Conservation (phyloP, 2,113 vertebrate species). For the cattle (Bos taurus) region DNA sequence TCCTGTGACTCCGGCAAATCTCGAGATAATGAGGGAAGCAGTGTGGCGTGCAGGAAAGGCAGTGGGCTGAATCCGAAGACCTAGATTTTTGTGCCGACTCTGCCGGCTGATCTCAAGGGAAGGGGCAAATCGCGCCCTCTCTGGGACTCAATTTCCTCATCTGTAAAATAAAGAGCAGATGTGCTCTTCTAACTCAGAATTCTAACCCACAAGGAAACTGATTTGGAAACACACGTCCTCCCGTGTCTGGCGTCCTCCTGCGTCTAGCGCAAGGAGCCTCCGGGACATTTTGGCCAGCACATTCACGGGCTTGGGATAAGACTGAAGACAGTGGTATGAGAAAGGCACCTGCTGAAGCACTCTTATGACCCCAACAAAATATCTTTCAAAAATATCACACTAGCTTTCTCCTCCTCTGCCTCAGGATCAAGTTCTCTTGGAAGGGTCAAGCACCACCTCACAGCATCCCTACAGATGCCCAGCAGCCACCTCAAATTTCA, state of each 20-base stretch:
- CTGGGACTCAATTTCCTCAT: conserved; percentile 47
- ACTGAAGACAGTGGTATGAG: background rate
- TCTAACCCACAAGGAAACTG: background rate
- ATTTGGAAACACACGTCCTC: background rate
- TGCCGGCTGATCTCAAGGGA: conserved; percentile 23
- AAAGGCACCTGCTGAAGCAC: background rate
- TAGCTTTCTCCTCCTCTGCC: background rate
- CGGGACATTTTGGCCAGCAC: background rate
- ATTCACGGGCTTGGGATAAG: background rate
- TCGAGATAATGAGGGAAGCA: conserved; percentile 32
- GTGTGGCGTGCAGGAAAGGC: background rate
- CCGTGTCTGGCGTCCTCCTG: background rate
- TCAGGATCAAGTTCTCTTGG: background rate
- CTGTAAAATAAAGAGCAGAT: conserved; percentile 57
- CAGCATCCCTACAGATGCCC: background rate
- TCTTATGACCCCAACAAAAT: background rate
- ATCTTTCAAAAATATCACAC: background rate
- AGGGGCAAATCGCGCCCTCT: conserved; percentile 22
- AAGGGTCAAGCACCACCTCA: too few species aligned
- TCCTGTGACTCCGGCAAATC: conserved; percentile 14
- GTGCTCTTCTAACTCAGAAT: background rate
- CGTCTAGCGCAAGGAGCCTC: background rate
- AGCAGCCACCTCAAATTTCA: background rate
- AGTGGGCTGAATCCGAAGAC: conserved; percentile 36
- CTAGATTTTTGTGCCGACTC: conserved; percentile 19